Evolutionary conservation across 2,888 invertebrate genomes (phyloP).

Genomic region (Caenorhabditis angaria): DNA sequence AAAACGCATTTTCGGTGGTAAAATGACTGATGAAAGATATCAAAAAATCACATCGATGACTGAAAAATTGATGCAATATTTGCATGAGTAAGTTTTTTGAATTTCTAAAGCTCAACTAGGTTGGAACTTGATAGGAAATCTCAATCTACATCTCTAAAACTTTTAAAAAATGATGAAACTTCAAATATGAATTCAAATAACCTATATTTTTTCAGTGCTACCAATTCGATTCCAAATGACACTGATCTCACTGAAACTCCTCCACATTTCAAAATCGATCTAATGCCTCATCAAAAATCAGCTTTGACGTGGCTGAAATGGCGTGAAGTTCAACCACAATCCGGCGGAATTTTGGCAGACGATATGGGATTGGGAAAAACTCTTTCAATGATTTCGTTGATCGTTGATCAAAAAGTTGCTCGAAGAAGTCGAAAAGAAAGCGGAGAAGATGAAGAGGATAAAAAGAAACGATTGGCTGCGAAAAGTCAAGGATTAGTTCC

Average conservation of each 20-base stretch:
- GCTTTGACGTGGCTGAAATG: constrained; percentile 88
- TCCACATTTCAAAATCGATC: constrained; percentile 54
- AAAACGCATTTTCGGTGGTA: constrained; percentile 66
- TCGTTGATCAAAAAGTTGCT: constrained; percentile 72
- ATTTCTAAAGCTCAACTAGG: background rate
- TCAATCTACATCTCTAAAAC: too few relatives aligned
- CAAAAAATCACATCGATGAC: constrained; percentile 49
- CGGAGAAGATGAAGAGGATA: constrained; percentile 39
- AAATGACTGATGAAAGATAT: constrained; percentile 64
- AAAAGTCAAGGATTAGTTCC: constrained; percentile 56
- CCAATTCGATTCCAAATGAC: constrained; percentile 48
- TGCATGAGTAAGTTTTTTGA: constrained; percentile 51
- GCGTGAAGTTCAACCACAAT: constrained; percentile 84
- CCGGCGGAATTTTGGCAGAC: constrained; percentile 84
- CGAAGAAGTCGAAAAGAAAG: constrained; percentile 35
- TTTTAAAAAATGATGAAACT: background rate
- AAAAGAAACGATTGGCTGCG: constrained; percentile 34
- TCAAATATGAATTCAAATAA: background rate
- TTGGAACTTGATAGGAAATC: background rate
- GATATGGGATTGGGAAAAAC: constrained; percentile 77
- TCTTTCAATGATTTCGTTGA: constrained; percentile 74
- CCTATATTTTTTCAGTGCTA: constrained; percentile 47
- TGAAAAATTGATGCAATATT: constrained; percentile 45
- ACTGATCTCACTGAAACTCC: constrained; percentile 58
- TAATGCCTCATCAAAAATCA: constrained; percentile 73